phyloP scores from a whole-genome alignment of 2,113 vertebrate genomes.

The Corythornis cristatus region DNA sequence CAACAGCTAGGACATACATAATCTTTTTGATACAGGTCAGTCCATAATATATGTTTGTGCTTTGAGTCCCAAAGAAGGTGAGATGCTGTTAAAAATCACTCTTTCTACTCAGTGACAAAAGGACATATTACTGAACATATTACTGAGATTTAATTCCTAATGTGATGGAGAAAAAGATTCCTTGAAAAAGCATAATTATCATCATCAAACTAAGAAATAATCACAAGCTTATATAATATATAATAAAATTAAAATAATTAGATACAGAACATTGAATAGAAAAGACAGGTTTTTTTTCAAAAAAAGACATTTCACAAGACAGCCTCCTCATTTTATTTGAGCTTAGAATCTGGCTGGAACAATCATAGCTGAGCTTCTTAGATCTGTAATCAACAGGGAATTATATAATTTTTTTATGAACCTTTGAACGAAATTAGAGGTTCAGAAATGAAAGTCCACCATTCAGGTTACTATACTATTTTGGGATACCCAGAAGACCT shows the following conservation, averaged over 20 bases:
- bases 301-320: not conserved
- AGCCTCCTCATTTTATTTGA: not conserved
- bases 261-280: not conserved
- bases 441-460: not conserved
- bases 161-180: not conserved
- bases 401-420: not conserved
- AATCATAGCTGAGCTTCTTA: not conserved
- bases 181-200: not conserved
- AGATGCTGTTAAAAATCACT: not conserved
- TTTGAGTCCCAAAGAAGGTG: not conserved
- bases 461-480: not conserved
- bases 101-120: not conserved
- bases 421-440: not conserved
- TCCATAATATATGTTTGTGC: not conserved
- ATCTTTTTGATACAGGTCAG: not conserved
- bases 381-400: not conserved
- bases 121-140: not conserved
- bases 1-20: accelerated
- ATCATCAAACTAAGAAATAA: not conserved
- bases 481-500: not conserved
- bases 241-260: not conserved
- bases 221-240: not conserved
- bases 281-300: not conserved
- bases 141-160: not conserved
- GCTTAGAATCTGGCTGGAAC: not conserved